Evolutionary conservation across 2,113 vertebrate genomes (phyloP), one percentile per base, ranked within the genome.

Genomic region (Mormyrus lacerda): DNA sequence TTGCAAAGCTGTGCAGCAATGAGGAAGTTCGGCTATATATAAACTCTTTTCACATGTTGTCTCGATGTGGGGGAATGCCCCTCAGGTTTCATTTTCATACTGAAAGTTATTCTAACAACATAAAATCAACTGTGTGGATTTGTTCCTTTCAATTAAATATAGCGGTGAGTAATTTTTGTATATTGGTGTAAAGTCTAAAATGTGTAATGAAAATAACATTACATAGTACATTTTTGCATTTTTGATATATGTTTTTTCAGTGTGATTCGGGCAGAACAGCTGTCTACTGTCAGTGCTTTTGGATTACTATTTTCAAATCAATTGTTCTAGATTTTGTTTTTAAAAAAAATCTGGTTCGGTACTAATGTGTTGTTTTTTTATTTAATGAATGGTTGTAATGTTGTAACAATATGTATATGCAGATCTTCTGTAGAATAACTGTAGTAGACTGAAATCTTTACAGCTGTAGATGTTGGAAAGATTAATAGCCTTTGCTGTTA

Each of bases 1-100:
- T 79, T 79, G 35, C 39, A 88, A 88, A 69, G 61, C 47, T 79
- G 88, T 9, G 27, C 19, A 87, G 90, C 88, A 95, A 92, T 58
- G 73, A 89, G 93, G 95, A 96, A 95, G 94, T 95, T 93, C 4
- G 6, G 55, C 31, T 93, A 94, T 94, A 93, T 93, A 94, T 95
- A 94, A 19, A 89, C 89, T 47, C 21, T 87, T 39, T 88, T 89
- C 90, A 92, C 88, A 90, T n/a, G 87, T 15, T 45, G 39, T 69
- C 24, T 44, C n/a, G 42, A 27, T 88, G 31, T 44, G 21, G 11
- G 35, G 27, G 35, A 79, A 42, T 19, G 35, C 31, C 73, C 73
- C 73, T 8, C 73, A 17, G 35, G 73, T 79, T 79, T 42, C 73
- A 79, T 79, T 79, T 35, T 79, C 6, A 79, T 42, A 19, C 35